A percentile compares a stretch with the other conserved stretches of the same genome.
Conservation (phyloP, 2,888 invertebrate species). For the Drosophila lutescens region DNA sequence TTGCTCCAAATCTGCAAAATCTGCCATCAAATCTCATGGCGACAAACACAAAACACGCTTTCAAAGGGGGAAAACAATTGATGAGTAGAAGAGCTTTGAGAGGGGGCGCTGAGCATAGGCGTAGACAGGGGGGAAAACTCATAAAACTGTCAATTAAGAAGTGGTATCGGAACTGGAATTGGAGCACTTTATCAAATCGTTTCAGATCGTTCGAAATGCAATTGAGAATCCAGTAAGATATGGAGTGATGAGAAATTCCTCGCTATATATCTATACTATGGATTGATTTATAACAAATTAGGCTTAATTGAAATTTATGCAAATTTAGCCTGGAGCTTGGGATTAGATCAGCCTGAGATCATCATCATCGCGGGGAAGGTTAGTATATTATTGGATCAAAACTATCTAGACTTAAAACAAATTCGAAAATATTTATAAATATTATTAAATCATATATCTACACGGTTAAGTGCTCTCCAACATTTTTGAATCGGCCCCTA, state of each 20-base stretch:
- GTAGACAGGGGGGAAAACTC: background rate
- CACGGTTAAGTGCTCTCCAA: too few species aligned
- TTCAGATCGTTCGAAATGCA: background rate
- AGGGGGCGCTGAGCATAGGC: background rate
- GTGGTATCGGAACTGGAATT: background rate
- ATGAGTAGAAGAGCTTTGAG: background rate
- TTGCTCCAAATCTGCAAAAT: conserved; percentile 46
- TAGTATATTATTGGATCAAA: background rate
- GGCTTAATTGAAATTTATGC: conserved; percentile 37
- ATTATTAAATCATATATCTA: too few species aligned
- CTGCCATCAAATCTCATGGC: conserved; percentile 27
- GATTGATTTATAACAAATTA: conserved; percentile 13
- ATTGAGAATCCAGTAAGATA: background rate
- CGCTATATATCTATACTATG: conserved; percentile 5
- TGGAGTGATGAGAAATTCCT: conserved; percentile 3
- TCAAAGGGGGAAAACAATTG: conserved; percentile 4
- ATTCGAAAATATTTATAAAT: too few species aligned
- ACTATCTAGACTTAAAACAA: too few species aligned
- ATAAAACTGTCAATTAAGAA: conserved; percentile 16
- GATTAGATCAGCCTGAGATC: background rate
- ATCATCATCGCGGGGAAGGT: background rate
- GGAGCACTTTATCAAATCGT: conserved; percentile 7
- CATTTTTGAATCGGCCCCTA: too few species aligned
- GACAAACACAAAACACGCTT: background rate
- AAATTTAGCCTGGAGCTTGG: conserved; percentile 10